Percentiles rank a stretch among this genome's conserved stretches.
phyloP scores from a whole-genome alignment of 2,888 invertebrate genomes.

The Acrocyrtus sp. region DNA sequence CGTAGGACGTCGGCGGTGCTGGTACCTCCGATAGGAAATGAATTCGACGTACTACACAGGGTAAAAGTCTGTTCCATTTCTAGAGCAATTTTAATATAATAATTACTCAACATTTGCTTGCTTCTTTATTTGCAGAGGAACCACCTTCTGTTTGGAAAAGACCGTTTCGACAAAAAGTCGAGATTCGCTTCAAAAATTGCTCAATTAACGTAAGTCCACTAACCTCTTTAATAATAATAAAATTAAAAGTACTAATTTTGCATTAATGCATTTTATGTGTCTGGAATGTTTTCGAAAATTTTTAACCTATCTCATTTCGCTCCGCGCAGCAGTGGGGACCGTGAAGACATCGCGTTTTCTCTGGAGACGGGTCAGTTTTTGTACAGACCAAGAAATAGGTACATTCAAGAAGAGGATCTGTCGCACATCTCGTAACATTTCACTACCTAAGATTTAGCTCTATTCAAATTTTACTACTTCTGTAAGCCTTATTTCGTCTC shows the following conservation, averaged over 20 bases:
- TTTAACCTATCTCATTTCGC: too few relatives aligned
- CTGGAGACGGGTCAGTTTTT: constrained; percentile 36
- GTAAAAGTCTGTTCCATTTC: constrained; percentile 14
- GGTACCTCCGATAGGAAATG: constrained; percentile 48
- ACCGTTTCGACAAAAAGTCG: constrained; percentile 17
- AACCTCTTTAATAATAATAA: too few relatives aligned
- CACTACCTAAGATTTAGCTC: too few relatives aligned
- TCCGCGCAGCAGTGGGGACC: constrained; percentile 13
- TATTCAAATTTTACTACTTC: too few relatives aligned
- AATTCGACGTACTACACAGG: constrained; percentile 52
- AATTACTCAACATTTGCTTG: background rate
- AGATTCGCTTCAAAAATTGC: constrained; percentile 36
- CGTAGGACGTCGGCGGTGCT: constrained; percentile 53
- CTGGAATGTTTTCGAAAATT: too few relatives aligned
- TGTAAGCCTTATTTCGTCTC: too few relatives aligned
- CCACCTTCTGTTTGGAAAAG: constrained; percentile 52
- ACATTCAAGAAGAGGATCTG: constrained; percentile 36
- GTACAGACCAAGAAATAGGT: constrained; percentile 21
- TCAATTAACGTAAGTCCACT: constrained; percentile 37
- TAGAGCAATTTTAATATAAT: background rate
- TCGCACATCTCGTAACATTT: constrained; percentile 27
- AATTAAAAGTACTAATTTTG: too few relatives aligned
- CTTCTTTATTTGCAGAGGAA: constrained; percentile 44
- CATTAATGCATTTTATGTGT: too few relatives aligned
- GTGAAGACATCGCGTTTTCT: constrained; percentile 33